Conservation (phyloP, 2,113 vertebrate genomes). For the Candoia aspera region DNA sequence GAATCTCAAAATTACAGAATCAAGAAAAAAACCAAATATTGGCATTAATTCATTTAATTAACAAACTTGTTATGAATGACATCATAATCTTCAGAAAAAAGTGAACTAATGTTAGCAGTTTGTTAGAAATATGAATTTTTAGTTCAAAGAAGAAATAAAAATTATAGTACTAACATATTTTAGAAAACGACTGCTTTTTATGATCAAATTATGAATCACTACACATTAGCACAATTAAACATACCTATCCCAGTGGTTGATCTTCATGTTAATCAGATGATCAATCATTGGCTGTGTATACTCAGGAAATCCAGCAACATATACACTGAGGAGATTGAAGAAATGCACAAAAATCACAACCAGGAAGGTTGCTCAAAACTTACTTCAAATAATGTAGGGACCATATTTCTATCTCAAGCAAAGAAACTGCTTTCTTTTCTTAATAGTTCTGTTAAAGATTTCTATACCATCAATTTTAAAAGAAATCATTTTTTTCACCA, state of each 20-base stretch:
- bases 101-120: not conserved
- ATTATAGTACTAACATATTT: not conserved
- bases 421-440: not conserved
- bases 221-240: conserved; percentile 48
- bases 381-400: not conserved
- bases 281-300: conserved; percentile 91
- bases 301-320: conserved; percentile 87
- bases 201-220: not conserved
- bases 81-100: not conserved
- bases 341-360: not conserved
- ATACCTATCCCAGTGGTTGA: conserved; percentile 93
- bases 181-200: not conserved
- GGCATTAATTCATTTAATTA: not conserved
- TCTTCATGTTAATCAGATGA: conserved; percentile 87
- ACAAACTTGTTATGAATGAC: not conserved
- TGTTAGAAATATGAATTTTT: not conserved
- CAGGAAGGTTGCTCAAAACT: not conserved
- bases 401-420: not conserved
- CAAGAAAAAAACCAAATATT: not conserved
- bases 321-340: conserved; percentile 74
- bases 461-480: not conserved
- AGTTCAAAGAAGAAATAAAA: not conserved
- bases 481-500: not conserved
- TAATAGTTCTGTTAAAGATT: not conserved
- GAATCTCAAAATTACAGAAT: not conserved